A percentile compares a stretch with the other conserved stretches of the same genome.
Evolutionary conservation across 1,140 invertebrate species (phyloP).

Genomic region (Brachionus sp.): DNA sequence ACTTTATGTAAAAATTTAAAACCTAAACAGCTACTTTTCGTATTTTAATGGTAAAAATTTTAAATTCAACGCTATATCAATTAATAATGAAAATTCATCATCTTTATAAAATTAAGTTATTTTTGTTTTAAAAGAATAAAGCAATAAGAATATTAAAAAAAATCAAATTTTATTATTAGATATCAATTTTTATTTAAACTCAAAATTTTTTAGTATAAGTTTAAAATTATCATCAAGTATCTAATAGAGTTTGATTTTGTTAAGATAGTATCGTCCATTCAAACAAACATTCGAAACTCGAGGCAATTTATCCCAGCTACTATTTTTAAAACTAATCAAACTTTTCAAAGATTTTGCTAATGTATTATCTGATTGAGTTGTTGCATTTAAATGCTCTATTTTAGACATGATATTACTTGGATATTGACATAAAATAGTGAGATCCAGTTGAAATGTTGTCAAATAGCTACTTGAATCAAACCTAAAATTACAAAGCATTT

Average conservation of each 20-base stretch:
- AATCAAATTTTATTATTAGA: too few relatives aligned
- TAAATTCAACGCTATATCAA: too few relatives aligned
- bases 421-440: not conserved
- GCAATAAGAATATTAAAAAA: too few relatives aligned
- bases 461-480: not conserved
- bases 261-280: not conserved
- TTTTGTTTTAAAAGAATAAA: too few relatives aligned
- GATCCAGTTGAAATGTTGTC: constrained; percentile 6
- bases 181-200: too few relatives aligned
- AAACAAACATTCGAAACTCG: not conserved
- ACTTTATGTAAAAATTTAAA: too few relatives aligned
- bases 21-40: too few relatives aligned
- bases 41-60: too few relatives aligned
- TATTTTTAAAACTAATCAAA: not conserved
- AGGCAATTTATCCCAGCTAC: not conserved
- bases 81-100: too few relatives aligned
- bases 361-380: not conserved
- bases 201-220: too few relatives aligned
- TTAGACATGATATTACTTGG: not conserved
- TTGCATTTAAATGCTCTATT: not conserved
- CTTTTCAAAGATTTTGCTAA: not conserved
- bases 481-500: constrained; percentile 1
- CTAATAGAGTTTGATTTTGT: not conserved
- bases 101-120: too few relatives aligned
- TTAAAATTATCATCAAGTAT: too few relatives aligned